Evolutionary conservation across 2,888 invertebrate genomes (phyloP), one percentile per base, ranked within the genome.

Genomic region (Drosophila leonis): DNA sequence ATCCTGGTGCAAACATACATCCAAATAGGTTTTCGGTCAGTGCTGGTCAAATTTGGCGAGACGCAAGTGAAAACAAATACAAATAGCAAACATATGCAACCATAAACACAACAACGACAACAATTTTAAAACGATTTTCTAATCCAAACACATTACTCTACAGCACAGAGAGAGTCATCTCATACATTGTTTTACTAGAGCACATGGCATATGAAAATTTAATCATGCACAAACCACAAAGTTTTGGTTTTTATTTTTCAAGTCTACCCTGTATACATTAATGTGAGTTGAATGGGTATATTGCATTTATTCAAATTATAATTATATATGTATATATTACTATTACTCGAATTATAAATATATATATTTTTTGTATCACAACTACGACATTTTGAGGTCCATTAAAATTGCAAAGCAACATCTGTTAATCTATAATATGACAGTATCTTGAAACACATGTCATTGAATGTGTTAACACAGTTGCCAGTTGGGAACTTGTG

Each of bases 111-210:
- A 65, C 66, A 67, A 44, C 60, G 55, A 31, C 70, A 82, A 83
- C 77, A 68, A 72, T 76, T 85, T 89, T 84, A 87, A 87, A 84
- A 84, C 71, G 83, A 84, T 89, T 84, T 84, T 74, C 85, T 76
- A 84, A 87, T 84, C 90, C 87, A 84, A 87, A 75, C 68, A 63
- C 71, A 83, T 88, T 83, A 83, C 78, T 57, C 37, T 29, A 10
- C 9, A 13, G n/a, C 72, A 9, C 10, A 41, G 18, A 41, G 31
- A 62, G 62, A 67, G 59, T 46, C 67, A 66, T 39, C 44, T 41
- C 51, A 20, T 20, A 56, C 31, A 67, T 59, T 72, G 41, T 54
- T 54, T 57, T 39, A 15, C 18, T 37, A 51, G 35, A 42, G 55
- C 13, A 39, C 60, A 29, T 27, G 31, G 48, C 15, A 54, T 57